Evolutionary conservation across 2,113 vertebrate genomes (phyloP).

Genomic region (Callocephalon fimbriatum): DNA sequence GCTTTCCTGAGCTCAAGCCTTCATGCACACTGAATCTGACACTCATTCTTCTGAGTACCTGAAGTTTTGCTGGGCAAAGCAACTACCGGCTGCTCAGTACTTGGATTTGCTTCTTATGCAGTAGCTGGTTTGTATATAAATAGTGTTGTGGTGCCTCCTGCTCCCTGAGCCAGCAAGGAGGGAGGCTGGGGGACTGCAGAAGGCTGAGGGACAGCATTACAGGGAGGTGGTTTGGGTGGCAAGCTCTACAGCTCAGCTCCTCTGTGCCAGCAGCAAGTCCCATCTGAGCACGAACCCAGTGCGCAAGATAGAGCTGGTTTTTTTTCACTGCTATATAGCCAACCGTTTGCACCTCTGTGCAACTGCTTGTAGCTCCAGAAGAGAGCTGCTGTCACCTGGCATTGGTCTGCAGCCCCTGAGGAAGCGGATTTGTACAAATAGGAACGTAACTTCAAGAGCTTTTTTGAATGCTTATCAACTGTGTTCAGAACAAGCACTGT

Average conservation of each 20-base stretch:
- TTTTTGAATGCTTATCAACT: background rate
- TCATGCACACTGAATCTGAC: background rate
- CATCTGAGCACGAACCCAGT: fast-evolving
- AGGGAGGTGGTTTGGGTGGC: background rate
- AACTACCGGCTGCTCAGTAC: background rate
- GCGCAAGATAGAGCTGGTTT: background rate
- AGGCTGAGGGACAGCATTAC: fast-evolving
- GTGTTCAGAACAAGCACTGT: background rate
- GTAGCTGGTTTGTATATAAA: background rate
- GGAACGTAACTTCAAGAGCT: background rate
- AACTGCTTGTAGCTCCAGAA: background rate
- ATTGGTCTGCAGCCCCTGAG: background rate
- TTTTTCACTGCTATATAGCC: fast-evolving
- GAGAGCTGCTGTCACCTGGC: background rate
- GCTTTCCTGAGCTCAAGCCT: background rate
- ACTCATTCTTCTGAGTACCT: background rate
- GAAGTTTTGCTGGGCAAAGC: background rate
- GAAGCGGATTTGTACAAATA: background rate
- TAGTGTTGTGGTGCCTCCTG: background rate
- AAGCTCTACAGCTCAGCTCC: background rate
- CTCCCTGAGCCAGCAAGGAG: background rate
- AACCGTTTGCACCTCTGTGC: no score
- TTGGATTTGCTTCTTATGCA: background rate
- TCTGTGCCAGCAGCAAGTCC: background rate
- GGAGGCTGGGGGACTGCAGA: background rate